Evolutionary conservation across 92 coral and sea anemone species (phyloP), one percentile per base, ranked within the genome.

Genomic region (Montipora capitata): DNA sequence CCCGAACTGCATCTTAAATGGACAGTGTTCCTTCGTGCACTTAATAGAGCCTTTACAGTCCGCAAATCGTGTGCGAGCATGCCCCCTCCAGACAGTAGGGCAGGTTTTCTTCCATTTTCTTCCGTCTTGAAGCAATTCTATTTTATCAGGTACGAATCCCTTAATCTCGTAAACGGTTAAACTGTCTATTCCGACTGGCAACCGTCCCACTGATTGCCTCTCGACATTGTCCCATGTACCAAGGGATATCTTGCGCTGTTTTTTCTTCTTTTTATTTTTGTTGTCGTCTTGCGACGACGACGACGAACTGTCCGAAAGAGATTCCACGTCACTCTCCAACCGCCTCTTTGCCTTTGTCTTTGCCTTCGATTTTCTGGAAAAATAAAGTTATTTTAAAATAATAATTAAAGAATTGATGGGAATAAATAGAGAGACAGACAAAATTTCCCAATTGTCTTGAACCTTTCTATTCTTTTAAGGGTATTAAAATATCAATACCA

Each of bases 101-200:
- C 58, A 52, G 58, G 58, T 84, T 77, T 93, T 92, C 66, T 81
- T 88, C 96, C 91, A 86, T 68, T 83, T 90, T 68, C 90, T 45
- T 8, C 94, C 92, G 41, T 87, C 90, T 11, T 75, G 72, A 57
- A 86, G 84, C 0, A 43, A 40, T 7, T 58, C 58, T 2, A 39
- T 52, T 15, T 41, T 76, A 12, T 54, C 77, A 52, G 58, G 58
- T 52, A 52, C 58, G n/a, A 54, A 72, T 18, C 72, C 65, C 76
- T 80, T 67, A 40, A 80, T 86, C 54, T 85, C 13, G 61, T 39
- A 93, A n/a, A 80, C 87, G 35, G 44, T 68, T n/a, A 82, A 63
- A 12, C 90, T 90, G 74, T 92, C 93, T 65, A 92, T 92, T n/a
- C 84, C 93, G 17, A 44, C 87, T 16, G 95, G 93, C 45, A 92